These are phyloP conservation scores for Apamea sordens DNA, from an alignment of 2,888 invertebrate species.

Conservation along the genomic window DNA sequence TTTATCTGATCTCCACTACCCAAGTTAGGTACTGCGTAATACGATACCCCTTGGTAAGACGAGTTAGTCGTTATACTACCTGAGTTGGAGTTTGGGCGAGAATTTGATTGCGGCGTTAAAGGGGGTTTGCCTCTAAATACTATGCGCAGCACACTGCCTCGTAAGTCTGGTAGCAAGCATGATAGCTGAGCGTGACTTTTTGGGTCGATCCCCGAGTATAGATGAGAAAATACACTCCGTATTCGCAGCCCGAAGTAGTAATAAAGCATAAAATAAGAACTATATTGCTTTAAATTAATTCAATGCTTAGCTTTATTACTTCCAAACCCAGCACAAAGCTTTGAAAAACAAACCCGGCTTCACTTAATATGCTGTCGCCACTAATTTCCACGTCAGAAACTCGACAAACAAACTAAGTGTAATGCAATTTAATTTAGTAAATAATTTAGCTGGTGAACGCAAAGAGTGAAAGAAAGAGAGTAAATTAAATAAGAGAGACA, in stretches of 20 bases:
- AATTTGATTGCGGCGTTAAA: no score
- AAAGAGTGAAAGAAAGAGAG: constrained; percentile 5
- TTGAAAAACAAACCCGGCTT: constrained; percentile 32
- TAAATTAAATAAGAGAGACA: constrained; percentile 52
- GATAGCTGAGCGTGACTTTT: no score
- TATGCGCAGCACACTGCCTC: no score
- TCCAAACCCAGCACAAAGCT: constrained; percentile 33
- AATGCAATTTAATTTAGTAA: constrained; percentile 59
- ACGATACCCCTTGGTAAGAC: not conserved
- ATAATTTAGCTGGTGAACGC: constrained; percentile 38
- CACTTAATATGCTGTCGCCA: constrained; percentile 43
- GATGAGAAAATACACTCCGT: no score
- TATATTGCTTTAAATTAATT: constrained; percentile 36
- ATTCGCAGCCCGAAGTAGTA: no score
- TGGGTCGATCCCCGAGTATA: no score
- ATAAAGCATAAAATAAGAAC: not conserved
- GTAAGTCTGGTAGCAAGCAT: no score
- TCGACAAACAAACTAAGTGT: constrained; percentile 30
- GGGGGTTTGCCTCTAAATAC: no score
- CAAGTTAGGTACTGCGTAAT: not conserved
- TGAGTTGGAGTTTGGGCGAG: no score
- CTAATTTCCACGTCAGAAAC: constrained; percentile 40
- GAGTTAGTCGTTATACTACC: not conserved
- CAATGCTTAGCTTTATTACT: constrained; percentile 24
- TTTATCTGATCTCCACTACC: no score